Base-by-base conservation (phyloP, 2,888 invertebrate genomes). In the Caenorhabditis japonica region DNA sequence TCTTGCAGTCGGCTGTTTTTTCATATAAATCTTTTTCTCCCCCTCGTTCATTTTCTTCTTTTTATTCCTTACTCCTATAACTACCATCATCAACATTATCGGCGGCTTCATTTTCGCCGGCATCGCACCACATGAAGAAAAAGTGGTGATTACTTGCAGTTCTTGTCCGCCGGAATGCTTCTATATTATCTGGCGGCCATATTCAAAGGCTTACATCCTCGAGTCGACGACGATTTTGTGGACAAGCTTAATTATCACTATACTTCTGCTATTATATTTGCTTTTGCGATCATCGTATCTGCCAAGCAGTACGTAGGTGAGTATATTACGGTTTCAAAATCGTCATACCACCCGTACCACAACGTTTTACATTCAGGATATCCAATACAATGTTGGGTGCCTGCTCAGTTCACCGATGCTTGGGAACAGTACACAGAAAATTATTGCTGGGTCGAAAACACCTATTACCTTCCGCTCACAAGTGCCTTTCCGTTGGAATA, bases 371-470 rank as follows among this genome's bases (percentile, higher is more conserved):
- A 60, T 79, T 34, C 75, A 82, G 85, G 87, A 41, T 87, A 87
- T 76, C 87, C 87, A 5, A 87, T 87, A 69, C 87, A 87, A 69
- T 87, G 87, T 70, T 90, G 90, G 90, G 89, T 89, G 75, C 90
- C 90, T 4, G 89, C 89, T 1, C 89, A 90, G 81, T 90, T 90
- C 84, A 89, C 89, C 53, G 89, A 89, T 76, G 87, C 87, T 39
- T 87, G 87, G 87, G 90, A 90, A 80, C 89, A 90, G 79, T 90
- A 90, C 85, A 89, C 90, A 61, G 89, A 89, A 84, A 89, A 89
- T 82, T 89, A 89, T 55, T 90, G 90, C 82, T 90, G 90, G 90
- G 89, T 90, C 47, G 89, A 89, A 72, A 89, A 89, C 83, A 90
- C 90, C 34, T 90, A 90, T 83, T 90, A 88, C 82, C 85, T 90